Evolutionary conservation across 2,888 invertebrate species (phyloP), one percentile per base, ranked within the genome.

Genomic region (Eilema depressum): DNA sequence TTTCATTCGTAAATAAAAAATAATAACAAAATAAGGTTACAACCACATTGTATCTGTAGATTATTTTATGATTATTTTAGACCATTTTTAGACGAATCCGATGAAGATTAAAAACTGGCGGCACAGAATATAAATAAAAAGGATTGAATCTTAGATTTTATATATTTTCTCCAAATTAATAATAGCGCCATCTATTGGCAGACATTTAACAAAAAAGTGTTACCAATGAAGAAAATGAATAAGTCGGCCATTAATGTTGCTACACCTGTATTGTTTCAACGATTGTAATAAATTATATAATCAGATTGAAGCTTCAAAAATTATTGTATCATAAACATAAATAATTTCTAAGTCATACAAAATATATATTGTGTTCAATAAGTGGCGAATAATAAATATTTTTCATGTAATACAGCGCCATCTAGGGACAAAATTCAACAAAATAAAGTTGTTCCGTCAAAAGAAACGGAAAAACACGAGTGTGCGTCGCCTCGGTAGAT

Each of bases 391-490:
- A 57, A 41, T 8, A 28, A 28, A n/a, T 59, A 53, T 33, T 25
- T 11, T n/a, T 30, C 1, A 25, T 5, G 8, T 0, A 3, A 23
- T 7, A 17, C 37, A 57, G 20, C 26, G 92, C 89, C 93, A 92
- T 91, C 95, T 95, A 86, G 75, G 83, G 86, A 67, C 2, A 7
- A 53, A 61, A 70, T 75, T 61, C 57, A 72, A 68, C 73, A 89
- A 92, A 86, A 84, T 80, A 75, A 85, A 86, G 87, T 89, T 92
- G 76, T 85, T 83, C 90, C 89, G 93, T 94, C 94, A 94, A 95
- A 94, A 95, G 95, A 95, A 95, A 94, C 95, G 95, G 95, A 95
- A 94, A 95, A 95, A 95, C 94, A 95, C 95, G 95, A 95, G 91
- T 90, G 91, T 93, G 94, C 93, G 94, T 94, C 93, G 94, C 92